Evolutionary conservation across 2,888 invertebrate species (phyloP), one percentile per base, ranked within the genome.

Genomic region (Oscheius sp.): DNA sequence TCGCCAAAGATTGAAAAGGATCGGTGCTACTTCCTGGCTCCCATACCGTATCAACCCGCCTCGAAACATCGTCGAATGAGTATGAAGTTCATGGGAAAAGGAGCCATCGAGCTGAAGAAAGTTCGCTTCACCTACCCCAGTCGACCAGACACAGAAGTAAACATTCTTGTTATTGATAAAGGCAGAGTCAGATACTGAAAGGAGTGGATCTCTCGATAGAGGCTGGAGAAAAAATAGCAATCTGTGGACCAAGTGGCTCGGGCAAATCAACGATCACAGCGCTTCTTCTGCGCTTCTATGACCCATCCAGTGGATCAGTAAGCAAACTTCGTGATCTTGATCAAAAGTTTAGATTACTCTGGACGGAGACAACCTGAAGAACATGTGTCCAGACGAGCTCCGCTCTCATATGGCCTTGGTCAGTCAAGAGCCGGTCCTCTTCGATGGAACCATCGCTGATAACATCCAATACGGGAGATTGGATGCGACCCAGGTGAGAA

Each of bases 91-190:
- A 75, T 80, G 77, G 82, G 82, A 48, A 80, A 82, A 63, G 81
- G 84, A 65, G 79, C 80, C 10, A 93, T 95, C 0, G 91, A 92
- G 47, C 93, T 94, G 81, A 91, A 92, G 73, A 91, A 93, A 42
- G 92, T 95, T 0, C 94, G 90, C 91, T 95, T 95, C 90, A 92
- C 93, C 65, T 96, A 96, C 90, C 95, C 95, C 0, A 93, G 94
- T 0, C 92, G 95, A 29, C 92, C 93, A 57, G 93, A 88, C 71
- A 81, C 87, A 7, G 85, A 88, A 76, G 87, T 85, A 33, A 37
- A n/a, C 11, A 11, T 48, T 65, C 13, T 9, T 51, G 48, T 21
- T 21, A 21, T 21, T 21, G 21, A 21, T 21, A 21, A 21, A 21
- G 4, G 53, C 10, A 33, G 11, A 65, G 74, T 32, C 68, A 82